A percentile compares a stretch with the other conserved stretches of the same genome.
Evolutionary conservation across 2,888 invertebrate genomes (phyloP).

Genomic region (Leucophenga montana): DNA sequence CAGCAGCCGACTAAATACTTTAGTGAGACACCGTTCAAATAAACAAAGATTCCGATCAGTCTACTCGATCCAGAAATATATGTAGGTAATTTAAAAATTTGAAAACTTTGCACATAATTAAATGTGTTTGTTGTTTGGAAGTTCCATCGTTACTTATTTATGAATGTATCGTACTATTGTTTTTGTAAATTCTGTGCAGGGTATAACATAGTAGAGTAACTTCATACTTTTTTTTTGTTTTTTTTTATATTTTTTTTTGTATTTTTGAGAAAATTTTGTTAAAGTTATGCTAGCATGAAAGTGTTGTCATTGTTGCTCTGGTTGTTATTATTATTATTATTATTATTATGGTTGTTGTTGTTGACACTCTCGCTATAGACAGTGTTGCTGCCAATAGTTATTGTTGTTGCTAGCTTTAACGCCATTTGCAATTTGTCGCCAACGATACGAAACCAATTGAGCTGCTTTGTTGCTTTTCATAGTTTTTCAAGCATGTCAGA

Average conservation of each 20-base stretch:
- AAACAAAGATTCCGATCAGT: too few relatives aligned
- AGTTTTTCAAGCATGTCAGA: neutral
- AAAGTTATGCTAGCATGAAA: slow-evolving; percentile 53
- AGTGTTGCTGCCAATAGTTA: slow-evolving; percentile 20
- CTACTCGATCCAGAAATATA: too few relatives aligned
- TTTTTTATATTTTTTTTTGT: too few relatives aligned
- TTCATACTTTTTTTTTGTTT: neutral
- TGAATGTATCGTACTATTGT: too few relatives aligned
- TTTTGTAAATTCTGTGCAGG: too few relatives aligned
- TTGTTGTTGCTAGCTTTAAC: slow-evolving; percentile 9
- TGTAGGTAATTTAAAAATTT: too few relatives aligned
- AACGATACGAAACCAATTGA: slow-evolving; percentile 16
- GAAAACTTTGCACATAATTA: too few relatives aligned
- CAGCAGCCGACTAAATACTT: too few relatives aligned
- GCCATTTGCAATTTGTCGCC: slow-evolving; percentile 11
- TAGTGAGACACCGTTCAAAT: too few relatives aligned
- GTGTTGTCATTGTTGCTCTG: slow-evolving; percentile 45
- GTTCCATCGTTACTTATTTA: neutral
- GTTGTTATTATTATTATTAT: neutral
- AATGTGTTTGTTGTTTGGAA: too few relatives aligned
- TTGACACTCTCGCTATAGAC: slow-evolving; percentile 27
- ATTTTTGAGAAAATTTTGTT: slow-evolving; percentile 8
- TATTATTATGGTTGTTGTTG: slow-evolving; percentile 5
- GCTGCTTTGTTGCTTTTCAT: neutral
- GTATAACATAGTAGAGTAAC: neutral